Evolutionary conservation across 35 echinoderm and acorn worm species (phyloP).

Genomic region (Eucidaris tribuloides): DNA sequence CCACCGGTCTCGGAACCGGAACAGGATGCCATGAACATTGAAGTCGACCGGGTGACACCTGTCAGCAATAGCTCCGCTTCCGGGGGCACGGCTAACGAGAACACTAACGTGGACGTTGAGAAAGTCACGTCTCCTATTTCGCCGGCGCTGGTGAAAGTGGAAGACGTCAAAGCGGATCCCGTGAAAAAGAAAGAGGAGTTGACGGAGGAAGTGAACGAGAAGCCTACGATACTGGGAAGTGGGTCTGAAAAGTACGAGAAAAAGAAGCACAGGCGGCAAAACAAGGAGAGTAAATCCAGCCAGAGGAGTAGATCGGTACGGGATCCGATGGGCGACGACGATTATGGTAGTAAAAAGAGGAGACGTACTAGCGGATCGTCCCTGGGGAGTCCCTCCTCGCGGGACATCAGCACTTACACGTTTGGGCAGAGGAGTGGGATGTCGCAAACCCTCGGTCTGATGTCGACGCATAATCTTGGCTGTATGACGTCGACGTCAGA

Average conservation of each 20-base stretch:
- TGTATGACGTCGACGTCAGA: background rate
- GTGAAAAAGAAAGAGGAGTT: constrained; percentile 11
- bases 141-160: background rate
- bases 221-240: constrained; percentile 8
- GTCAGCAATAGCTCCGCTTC: background rate
- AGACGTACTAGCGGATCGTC: constrained; percentile 63
- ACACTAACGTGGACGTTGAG: constrained; percentile 36
- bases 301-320: background rate
- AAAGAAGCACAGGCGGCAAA: constrained; percentile 73
- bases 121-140: background rate
- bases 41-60: background rate
- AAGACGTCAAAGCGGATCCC: background rate
- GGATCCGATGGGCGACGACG: constrained; percentile 28
- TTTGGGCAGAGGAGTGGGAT: background rate
- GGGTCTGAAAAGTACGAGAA: constrained; percentile 47
- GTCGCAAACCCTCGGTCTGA: no score
- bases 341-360: constrained; percentile 48
- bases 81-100: background rate
- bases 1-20: constrained; percentile 37
- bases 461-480: no score
- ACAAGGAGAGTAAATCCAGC: constrained; percentile 30
- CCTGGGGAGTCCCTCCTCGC: background rate
- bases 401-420: background rate
- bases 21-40: background rate
- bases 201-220: constrained; percentile 23